Evolutionary conservation across 2,113 vertebrate genomes (phyloP), one percentile per base, ranked within the genome.

Genomic region (Tringa solitaria): DNA sequence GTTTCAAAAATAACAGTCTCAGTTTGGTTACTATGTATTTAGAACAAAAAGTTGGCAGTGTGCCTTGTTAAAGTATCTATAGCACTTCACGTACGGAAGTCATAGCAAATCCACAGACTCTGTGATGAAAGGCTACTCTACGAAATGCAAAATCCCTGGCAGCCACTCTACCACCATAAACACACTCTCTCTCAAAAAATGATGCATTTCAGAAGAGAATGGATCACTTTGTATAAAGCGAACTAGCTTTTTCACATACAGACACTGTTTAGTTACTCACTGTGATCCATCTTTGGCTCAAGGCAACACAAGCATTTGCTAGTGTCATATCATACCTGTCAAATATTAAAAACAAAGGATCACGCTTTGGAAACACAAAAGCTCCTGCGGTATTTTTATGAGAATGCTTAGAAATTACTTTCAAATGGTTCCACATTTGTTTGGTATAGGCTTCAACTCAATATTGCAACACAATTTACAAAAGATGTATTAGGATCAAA

Each of bases 261-360:
- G n/a, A 90, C 27, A 75, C 9, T 48, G 56, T 75, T 87, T 53
- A 82, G 37, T 53, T 96, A 98, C 98, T 98, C 84, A 99, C 99
- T 96, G 98, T 95, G 39, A 98, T 97, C 99, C 99, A 99, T 95
- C 94, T 98, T 93, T 99, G 98, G 93, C 98, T 97, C 93, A 99
- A 98, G 82, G 98, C 91, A 89, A 98, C 96, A 30, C 99, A 99
- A 88, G 98, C 98, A 50, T 99, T 98, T 10, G 99, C 98, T 79
- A 99, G 93, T 8, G 99, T 98, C 95, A 98, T 99, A 89, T 99
- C 99, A 32, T 99, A 99, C 90, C 99, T 99, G 97, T 60, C 45
- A 96, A 96, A 91, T 68, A 92, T 60, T 39, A 91, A 75, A 78
- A 94, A 64, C 28, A 81, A 69, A 87, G 19, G 18, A 76, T 80